These are phyloP conservation scores for Sycophila texana DNA, from an alignment of 2,888 invertebrate species.

Conservation along the genomic window DNA sequence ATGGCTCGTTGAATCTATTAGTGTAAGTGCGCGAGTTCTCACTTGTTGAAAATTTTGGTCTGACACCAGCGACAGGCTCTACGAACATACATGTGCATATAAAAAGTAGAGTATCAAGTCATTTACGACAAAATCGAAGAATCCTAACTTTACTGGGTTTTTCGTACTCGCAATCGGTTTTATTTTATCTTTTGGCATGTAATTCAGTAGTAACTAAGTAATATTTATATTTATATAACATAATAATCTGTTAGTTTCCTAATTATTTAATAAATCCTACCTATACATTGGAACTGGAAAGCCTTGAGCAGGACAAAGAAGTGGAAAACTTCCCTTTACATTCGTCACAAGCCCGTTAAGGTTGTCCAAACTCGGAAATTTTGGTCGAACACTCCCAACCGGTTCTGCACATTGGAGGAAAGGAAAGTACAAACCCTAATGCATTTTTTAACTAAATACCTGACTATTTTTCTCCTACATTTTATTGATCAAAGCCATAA, in stretches of 20 bases:
- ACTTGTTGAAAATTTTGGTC: conserved; percentile 76
- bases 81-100: conserved; percentile 59
- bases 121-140: background rate
- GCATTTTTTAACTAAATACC: background rate
- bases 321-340: conserved; percentile 76
- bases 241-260: conserved; percentile 12
- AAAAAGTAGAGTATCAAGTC: conserved; percentile 29
- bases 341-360: conserved; percentile 65
- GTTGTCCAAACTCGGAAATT: conserved; percentile 76
- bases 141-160: conserved; percentile 19
- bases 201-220: background rate
- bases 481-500: no score
- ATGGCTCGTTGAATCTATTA: conserved; percentile 68
- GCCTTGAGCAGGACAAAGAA: conserved; percentile 86
- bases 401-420: conserved; percentile 75
- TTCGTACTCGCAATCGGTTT: conserved; percentile 28
- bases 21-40: conserved; percentile 74
- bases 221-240: background rate
- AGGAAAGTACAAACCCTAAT: conserved; percentile 51
- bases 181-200: background rate
- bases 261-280: conserved; percentile 71
- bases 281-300: conserved; percentile 80
- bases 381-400: conserved; percentile 80
- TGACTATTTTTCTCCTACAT: no score
- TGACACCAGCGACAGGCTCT: conserved; percentile 88